These are phyloP conservation scores for Melanaphis sacchari DNA, from an alignment of 1,140 invertebrate species.

Conservation along the genomic window DNA sequence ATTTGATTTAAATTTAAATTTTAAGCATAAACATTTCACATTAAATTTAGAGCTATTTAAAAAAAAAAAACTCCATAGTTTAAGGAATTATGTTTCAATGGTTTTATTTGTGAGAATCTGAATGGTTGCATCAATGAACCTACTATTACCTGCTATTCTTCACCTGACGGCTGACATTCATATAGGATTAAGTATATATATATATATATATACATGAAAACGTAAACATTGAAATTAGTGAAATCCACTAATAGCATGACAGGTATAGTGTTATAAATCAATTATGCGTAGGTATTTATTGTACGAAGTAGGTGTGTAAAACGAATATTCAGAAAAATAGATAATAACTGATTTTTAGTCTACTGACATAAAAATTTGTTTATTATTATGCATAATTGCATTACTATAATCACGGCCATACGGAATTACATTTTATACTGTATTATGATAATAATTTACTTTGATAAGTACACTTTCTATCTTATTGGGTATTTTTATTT, in stretches of 20 bases:
- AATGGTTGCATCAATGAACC: too few relatives aligned
- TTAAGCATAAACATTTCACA: background rate
- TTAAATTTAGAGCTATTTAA: background rate
- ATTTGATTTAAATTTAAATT: background rate
- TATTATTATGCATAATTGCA: background rate
- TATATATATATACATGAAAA: too few relatives aligned
- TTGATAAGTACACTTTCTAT: background rate
- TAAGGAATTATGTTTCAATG: background rate
- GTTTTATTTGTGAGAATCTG: background rate
- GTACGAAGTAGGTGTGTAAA: background rate
- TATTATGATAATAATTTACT: background rate
- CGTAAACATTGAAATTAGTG: constrained; percentile 8
- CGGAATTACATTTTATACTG: background rate
- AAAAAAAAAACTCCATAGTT: background rate
- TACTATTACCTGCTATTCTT: background rate
- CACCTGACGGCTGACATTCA: background rate
- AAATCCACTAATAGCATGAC: constrained; percentile 1
- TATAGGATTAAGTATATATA: background rate
- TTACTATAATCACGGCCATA: background rate
- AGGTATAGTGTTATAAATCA: background rate
- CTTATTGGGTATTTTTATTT: background rate
- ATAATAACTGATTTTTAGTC: background rate
- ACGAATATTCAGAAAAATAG: background rate
- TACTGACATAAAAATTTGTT: background rate
- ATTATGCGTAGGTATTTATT: background rate